Base-by-base conservation (phyloP, 2,888 invertebrate genomes). In the Tiliacea citrago region DNA sequence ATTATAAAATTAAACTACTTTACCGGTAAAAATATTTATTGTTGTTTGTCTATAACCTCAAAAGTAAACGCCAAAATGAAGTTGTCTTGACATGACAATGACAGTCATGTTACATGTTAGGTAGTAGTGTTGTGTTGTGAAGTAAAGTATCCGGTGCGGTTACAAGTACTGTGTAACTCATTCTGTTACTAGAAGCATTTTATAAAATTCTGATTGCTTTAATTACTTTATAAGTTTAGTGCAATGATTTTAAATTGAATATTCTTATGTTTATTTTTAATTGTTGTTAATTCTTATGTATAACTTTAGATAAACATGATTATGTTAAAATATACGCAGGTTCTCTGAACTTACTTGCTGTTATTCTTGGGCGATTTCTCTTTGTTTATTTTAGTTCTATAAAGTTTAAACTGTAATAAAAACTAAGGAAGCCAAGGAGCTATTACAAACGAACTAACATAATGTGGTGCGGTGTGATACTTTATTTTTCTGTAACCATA, bases 21-120 rank as follows among this genome's bases (percentile, higher is more conserved):
- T 9, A 45, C 85, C 85, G 85, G 79, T 73, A 55, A 68, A 76
- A 75, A 62, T 53, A 58, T 66, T 73, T 74, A 68, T 73, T 72
- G 13, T 74, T 74, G 66, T 68, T 83, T 85, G 24, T 68, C 65
- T 71, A 65, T 79, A 86, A 87, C 86, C 87, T 85, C 67, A 71
- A 85, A 76, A 53, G 0, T 2, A 21, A 69, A 57, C 10, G 68
- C 72, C 71, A 82, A 76, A 68, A 29, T 61, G 2, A 69, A 24
- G 8, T 3, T 51, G 51, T 10, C 45, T 18, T 7, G 8, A 18
- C 49, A 29, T 8, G 49, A 21, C 51, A 49, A 7, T 49, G 21
- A 8, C 39, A 39, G 49, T 21, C 21, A 9, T 51, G 16, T 57
- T 39, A 39, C 39, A 39, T 39, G 39, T 35, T 35, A 35, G 2